Percentiles rank a stretch among this genome's conserved stretches.
phyloP scores from a whole-genome alignment of 2,888 invertebrate genomes.

The Acanthosepion pharaonis region DNA sequence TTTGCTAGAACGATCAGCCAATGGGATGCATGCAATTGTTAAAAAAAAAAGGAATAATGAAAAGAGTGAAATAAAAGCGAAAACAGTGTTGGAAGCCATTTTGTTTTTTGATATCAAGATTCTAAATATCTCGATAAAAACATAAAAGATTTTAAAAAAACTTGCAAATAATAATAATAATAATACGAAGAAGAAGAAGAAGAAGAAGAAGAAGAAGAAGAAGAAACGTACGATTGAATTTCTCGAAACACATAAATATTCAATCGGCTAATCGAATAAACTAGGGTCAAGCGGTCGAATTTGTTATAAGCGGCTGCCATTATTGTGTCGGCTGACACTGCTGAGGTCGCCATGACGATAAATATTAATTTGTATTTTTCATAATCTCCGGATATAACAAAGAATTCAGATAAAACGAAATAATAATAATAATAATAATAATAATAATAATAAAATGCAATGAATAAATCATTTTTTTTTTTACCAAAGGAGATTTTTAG shows the following conservation, averaged over 20 bases:
- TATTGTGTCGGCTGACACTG: not conserved
- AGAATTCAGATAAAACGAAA: not conserved
- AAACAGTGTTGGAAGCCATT: no score
- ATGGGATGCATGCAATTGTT: no score
- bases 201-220: not conserved
- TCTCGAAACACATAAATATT: conserved; percentile 1
- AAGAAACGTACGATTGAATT: not conserved
- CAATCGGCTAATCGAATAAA: not conserved
- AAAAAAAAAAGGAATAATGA: not conserved
- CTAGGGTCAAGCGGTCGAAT: not conserved
- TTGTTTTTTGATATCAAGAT: no score
- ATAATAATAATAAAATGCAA: not conserved
- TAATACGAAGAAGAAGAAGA: not conserved
- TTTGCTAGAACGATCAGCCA: not conserved
- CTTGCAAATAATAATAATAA: not conserved
- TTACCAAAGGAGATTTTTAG: not conserved
- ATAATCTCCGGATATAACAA: not conserved
- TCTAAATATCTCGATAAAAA: no score
- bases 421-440: not conserved
- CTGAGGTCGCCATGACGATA: not conserved
- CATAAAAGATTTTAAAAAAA: no score
- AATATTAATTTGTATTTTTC: conserved; percentile 15
- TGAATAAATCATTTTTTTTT: not conserved
- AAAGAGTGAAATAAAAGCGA: no score
- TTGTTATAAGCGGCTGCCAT: conserved; percentile 6